Evolutionary conservation across 2,888 invertebrate genomes (phyloP).

Genomic region (Erebia aethiops): DNA sequence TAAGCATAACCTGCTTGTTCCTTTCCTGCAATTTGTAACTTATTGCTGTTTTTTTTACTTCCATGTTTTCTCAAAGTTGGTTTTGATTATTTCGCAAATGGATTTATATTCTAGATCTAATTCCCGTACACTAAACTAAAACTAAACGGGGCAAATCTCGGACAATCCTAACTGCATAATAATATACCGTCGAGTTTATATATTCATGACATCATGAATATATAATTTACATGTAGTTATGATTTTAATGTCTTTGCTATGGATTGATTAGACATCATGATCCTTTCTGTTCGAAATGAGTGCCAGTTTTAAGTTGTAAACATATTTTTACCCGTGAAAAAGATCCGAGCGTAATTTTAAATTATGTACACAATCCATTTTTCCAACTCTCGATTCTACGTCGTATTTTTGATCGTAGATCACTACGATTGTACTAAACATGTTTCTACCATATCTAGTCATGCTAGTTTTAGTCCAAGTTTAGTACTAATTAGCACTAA

Average conservation of each 20-base stretch:
- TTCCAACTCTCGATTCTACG: background rate
- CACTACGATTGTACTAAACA: background rate
- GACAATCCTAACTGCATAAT: background rate
- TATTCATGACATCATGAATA: background rate
- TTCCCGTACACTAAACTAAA: conserved; percentile 1
- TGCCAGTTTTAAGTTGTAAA: background rate
- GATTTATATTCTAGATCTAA: too few relatives aligned
- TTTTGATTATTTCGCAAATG: conserved; percentile 31
- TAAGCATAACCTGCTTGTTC: conserved; percentile 34
- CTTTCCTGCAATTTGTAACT: conserved; percentile 41
- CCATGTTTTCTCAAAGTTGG: conserved; percentile 76
- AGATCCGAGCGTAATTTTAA: too few relatives aligned
- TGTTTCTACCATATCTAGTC: background rate
- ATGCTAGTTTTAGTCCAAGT: background rate
- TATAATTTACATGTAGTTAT: background rate
- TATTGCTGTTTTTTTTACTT: conserved; percentile 45
- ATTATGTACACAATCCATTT: too few relatives aligned
- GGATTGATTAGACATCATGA: background rate
- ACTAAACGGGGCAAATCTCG: background rate
- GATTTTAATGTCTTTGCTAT: background rate
- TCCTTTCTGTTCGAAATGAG: background rate
- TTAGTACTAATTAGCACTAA: background rate
- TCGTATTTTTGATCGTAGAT: background rate
- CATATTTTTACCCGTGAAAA: background rate
- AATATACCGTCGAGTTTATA: background rate